phyloP scores from a whole-genome alignment of 2,888 invertebrate species.

The Anoplius nigerrimus region DNA sequence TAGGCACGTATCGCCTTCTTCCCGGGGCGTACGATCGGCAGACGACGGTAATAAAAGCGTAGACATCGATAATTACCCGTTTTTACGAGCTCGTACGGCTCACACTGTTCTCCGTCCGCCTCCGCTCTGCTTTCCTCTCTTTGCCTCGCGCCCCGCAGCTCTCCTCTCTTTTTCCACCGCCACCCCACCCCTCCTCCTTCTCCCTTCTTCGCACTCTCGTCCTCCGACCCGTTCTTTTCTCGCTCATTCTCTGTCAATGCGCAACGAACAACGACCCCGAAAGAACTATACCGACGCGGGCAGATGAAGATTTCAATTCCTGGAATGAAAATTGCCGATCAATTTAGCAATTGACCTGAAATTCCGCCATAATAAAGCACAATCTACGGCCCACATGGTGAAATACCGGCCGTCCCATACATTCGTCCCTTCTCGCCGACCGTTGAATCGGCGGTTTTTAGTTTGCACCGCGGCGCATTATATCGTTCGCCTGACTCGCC shows the following conservation, averaged over 20 bases:
- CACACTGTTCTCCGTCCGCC: no score
- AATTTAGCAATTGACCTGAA: slow-evolving; percentile 72
- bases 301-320: slow-evolving; percentile 70
- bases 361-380: slow-evolving; percentile 68
- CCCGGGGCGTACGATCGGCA: slow-evolving; percentile 48
- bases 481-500: slow-evolving; percentile 28
- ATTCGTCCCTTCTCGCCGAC: neutral
- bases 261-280: slow-evolving; percentile 61
- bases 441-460: slow-evolving; percentile 52
- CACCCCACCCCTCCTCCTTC: slow-evolving; percentile 6
- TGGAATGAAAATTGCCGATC: slow-evolving; percentile 72
- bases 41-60: slow-evolving; percentile 64
- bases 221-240: neutral
- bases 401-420: slow-evolving; percentile 20
- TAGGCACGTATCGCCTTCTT: no score
- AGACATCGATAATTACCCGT: slow-evolving; percentile 69
- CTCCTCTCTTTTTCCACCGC: slow-evolving; percentile 9
- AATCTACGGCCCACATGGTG: slow-evolving; percentile 62
- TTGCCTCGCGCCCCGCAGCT: slow-evolving; percentile 1
- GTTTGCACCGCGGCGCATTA: slow-evolving; percentile 43
- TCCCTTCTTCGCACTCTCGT: slow-evolving; percentile 3
- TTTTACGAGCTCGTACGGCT: slow-evolving; percentile 64
- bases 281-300: slow-evolving; percentile 36
- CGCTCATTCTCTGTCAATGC: slow-evolving; percentile 15
- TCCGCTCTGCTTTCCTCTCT: no score